Evolutionary conservation across 1,140 invertebrate genomes (phyloP), one percentile per base, ranked within the genome.

Genomic region (Oncopodura yosiiana): DNA sequence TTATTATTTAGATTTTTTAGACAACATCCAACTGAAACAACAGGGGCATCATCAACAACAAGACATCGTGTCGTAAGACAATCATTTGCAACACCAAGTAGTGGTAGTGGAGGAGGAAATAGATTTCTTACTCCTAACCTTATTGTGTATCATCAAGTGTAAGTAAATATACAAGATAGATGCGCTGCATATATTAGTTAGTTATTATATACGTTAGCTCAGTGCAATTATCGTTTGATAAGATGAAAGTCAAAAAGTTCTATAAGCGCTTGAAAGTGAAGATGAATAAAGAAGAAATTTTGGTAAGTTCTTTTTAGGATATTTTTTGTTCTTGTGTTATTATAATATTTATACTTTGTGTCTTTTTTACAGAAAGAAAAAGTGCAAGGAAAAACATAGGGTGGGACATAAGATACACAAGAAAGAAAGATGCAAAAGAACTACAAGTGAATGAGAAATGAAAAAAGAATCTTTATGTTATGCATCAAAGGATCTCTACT

Each of bases 81-180:
- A 23, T 24, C n/a, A 27, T n/a, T n/a, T 30, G 4, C 23, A 6
- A 6, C 41, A 23, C 9, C 32, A 11, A 18, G 26, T 9, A 46
- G 32, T 16, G 43, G 26, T 9, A 46, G 29, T 8, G 11, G 43
- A 18, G 27, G 26, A 9, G 26, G n/a, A n/a, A n/a, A n/a, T n/a
- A n/a, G 49, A 19, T 48, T 60, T 21, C 30, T 21, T 1, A 21
- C 53, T 14, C 49, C 58, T 1, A 61, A 61, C 42, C 26, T 61
- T 23, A 41, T 61, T n/a, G 58, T 61, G 6, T 61, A 61, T 18
- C 53, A 56, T 37, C 43, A 49, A 49, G 58, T 61, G 1, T n/a
- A n/a, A n/a, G n/a, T 34, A 49, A 12, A 32, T 49, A 23, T 49
- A 49, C 30, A 34, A 34, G 8, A 9, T n/a, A 8, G 14, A 34